Conservation (phyloP, 2,888 invertebrate species). For the Anoncus sp. region DNA sequence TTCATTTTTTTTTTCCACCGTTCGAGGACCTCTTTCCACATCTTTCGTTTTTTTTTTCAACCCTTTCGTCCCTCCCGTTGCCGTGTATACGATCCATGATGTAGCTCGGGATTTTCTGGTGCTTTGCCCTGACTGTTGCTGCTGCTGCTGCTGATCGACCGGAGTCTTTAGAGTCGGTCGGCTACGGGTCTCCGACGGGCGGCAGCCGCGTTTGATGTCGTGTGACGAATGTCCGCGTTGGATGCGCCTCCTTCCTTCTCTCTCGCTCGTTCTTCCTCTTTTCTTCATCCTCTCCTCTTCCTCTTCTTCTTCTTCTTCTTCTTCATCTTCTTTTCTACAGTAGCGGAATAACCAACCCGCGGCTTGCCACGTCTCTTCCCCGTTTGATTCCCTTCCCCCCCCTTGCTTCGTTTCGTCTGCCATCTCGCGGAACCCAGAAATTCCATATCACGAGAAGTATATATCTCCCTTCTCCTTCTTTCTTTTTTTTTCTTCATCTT, state of each 20-base stretch:
- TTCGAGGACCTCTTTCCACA: slow-evolving; percentile 53
- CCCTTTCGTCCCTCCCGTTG: slow-evolving; percentile 63
- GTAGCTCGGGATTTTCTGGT: slow-evolving; percentile 67
- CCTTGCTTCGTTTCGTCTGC: slow-evolving; percentile 16
- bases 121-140: slow-evolving; percentile 66
- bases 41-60: slow-evolving; percentile 52
- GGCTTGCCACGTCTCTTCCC: slow-evolving; percentile 55
- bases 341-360: slow-evolving; percentile 63
- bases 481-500: slow-evolving; percentile 2
- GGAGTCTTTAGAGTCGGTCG: slow-evolving; percentile 82
- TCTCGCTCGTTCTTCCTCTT: slow-evolving; percentile 30
- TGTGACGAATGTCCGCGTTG: slow-evolving; percentile 83
- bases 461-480: slow-evolving; percentile 15
- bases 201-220: slow-evolving; percentile 82
- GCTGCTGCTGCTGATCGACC: slow-evolving; percentile 81
- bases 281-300: slow-evolving; percentile 48
- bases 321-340: slow-evolving; percentile 56
- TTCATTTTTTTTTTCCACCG: slow-evolving; percentile 20
- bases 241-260: slow-evolving; percentile 78
- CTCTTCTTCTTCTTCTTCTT: slow-evolving; percentile 49
- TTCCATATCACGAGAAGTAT: slow-evolving; percentile 60
- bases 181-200: slow-evolving; percentile 79
- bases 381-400: slow-evolving; percentile 29
- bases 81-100: slow-evolving; percentile 40
- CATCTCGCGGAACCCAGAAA: slow-evolving; percentile 62